Percentiles rank a stretch among this genome's conserved stretches.
Evolutionary conservation across 2,797 vertebrate species (phyloP).

Genomic region (Nyctibius grandis): DNA sequence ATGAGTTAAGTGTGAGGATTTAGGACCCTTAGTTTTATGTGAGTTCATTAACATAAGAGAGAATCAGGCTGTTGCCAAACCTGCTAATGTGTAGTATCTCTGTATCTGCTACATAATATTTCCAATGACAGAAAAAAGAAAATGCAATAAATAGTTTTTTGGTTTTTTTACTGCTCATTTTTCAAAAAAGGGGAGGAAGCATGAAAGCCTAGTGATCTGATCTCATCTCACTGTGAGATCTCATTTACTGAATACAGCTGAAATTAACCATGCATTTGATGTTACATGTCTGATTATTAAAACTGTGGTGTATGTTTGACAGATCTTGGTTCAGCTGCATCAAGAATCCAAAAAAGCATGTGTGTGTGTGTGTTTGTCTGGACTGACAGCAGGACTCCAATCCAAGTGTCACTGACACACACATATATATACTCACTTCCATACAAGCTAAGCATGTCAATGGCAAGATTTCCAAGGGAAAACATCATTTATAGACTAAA

Average conservation of each 20-base stretch:
- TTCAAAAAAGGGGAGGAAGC: accelerated
- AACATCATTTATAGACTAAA: not conserved
- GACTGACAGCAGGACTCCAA: not conserved
- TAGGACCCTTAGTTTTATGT: not conserved
- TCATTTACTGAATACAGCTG: not conserved
- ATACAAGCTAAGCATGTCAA: not conserved
- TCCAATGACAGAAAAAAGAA: not conserved
- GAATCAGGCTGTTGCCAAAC: not conserved
- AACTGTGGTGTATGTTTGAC: not conserved
- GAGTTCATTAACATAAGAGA: not conserved
- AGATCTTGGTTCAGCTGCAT: not conserved
- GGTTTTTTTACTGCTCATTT: not conserved
- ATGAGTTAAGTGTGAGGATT: not conserved
- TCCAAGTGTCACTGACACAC: not conserved
- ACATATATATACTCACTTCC: not conserved
- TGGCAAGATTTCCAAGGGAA: not conserved
- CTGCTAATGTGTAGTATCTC: accelerated
- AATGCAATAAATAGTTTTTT: not conserved
- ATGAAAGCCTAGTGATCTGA: not conserved
- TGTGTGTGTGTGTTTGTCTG: not conserved
- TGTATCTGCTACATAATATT: not conserved
- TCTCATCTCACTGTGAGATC: not conserved
- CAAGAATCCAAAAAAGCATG: not conserved
- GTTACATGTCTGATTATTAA: not conserved
- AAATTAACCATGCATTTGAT: not conserved